Evolutionary conservation across 1,140 invertebrate genomes (phyloP), one percentile per base, ranked within the genome.

Genomic region (Sipha flava): DNA sequence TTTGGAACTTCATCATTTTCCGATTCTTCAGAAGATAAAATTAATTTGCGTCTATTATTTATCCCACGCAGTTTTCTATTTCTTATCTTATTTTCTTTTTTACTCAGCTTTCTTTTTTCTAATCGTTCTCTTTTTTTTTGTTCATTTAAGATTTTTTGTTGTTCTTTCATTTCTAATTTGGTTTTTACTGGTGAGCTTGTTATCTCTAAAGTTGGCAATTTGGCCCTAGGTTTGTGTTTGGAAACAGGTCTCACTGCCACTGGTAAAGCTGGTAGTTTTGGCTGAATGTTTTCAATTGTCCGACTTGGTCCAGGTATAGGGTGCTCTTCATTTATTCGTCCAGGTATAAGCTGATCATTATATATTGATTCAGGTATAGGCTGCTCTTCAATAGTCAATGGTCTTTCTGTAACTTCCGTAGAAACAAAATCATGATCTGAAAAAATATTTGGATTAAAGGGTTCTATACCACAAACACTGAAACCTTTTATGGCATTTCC

Each of bases 371-470:
- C n/a, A n/a, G n/a, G n/a, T 21, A 23, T 23, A 49, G 47, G n/a
- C 47, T 49, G n/a, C 4, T 49, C n/a, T 49, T 43, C 40, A 40
- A 10, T 5, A 70, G n/a, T n/a, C n/a, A 70, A n/a, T 18, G 40
- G 10, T 23, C 40, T 18, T 40, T 87, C 84, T 1, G 85, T 86
- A 21, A 85, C 83, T 59, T 70, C 79, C 29, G 82, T 54, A 31
- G 85, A 82, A 29, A 81, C 10, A 84, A 85, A 86, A 31, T 87
- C 85, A 66, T 81, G 77, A 31, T 85, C 84, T 43, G 80, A 52
- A 80, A 86, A 86, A 49, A 85, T 83, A 64, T 86, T 79, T 29
- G 80, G 37, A 82, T 86, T 85, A 23, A 84, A 84, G 16, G 85
- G 85, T 62, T 45, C 84, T 73, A 86, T 85, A 73, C 84, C 85